phyloP scores from a whole-genome alignment of 2,797 vertebrate species.

The Poeciliopsis turneri region DNA sequence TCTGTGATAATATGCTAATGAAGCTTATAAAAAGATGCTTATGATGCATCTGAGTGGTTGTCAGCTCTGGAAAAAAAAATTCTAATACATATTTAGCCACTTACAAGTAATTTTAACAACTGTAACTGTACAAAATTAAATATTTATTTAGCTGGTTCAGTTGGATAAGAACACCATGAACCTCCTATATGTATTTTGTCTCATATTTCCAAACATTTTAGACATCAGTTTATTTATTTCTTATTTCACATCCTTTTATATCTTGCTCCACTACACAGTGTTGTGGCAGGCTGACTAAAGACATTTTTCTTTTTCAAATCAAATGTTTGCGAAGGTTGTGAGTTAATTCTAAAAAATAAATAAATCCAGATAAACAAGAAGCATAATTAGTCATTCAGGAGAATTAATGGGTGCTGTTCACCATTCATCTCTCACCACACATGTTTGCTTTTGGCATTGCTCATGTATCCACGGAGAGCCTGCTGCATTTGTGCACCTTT shows the following conservation, averaged over 20 bases:
- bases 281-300: constrained; percentile 31
- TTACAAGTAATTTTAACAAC: constrained; percentile 40
- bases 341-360: constrained; percentile 48
- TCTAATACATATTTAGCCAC: constrained; percentile 16
- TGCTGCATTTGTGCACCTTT: constrained; percentile 37
- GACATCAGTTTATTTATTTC: constrained; percentile 23
- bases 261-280: background rate
- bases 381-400: constrained; percentile 70
- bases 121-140: constrained; percentile 16
- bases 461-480: constrained; percentile 27
- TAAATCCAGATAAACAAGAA: constrained; percentile 54
- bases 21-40: constrained; percentile 27
- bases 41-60: constrained; percentile 32
- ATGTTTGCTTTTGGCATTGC: constrained; percentile 61
- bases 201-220: constrained; percentile 16
- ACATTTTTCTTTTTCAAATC: constrained; percentile 27
- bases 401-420: constrained; percentile 66
- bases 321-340: constrained; percentile 44
- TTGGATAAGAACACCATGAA: constrained; percentile 15
- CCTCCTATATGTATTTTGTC: constrained; percentile 15
- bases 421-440: constrained; percentile 69
- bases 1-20: constrained; percentile 54
- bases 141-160: constrained; percentile 14
- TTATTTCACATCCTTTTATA: constrained; percentile 10
- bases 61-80: constrained; percentile 20